These are phyloP conservation scores for Hedychridium roseum DNA, from an alignment of 2,888 invertebrate genomes.

Conservation along the genomic window DNA sequence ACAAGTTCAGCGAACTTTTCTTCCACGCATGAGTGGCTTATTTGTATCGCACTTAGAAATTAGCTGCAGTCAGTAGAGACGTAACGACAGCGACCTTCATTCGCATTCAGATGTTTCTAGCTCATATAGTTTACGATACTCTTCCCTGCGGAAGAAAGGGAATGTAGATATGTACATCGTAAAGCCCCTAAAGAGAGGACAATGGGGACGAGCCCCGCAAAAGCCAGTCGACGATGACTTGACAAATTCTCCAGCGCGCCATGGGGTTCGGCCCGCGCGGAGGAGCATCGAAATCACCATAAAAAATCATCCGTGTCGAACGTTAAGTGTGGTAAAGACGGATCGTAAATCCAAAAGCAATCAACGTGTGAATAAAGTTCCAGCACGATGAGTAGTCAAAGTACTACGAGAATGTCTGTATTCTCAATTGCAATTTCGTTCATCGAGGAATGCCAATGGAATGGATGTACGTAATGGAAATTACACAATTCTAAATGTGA, in stretches of 20 bases:
- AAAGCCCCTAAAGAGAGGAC: slow-evolving; percentile 39
- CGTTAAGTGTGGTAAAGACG: slow-evolving; percentile 15
- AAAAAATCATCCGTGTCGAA: slow-evolving; percentile 41
- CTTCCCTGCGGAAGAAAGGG: slow-evolving; percentile 41
- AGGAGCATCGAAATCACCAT: slow-evolving; percentile 48
- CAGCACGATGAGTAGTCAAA: too few relatives aligned
- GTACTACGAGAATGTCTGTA: too few relatives aligned
- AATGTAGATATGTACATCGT: slow-evolving; percentile 41
- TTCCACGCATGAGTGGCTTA: too few relatives aligned
- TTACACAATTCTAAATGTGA: too few relatives aligned
- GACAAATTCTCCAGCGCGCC: slow-evolving; percentile 43
- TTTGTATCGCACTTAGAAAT: too few relatives aligned
- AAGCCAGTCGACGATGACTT: slow-evolving; percentile 47
- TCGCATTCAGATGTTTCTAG: slow-evolving; percentile 56
- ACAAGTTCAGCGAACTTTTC: too few relatives aligned
- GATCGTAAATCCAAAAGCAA: slow-evolving; percentile 33
- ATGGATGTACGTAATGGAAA: too few relatives aligned
- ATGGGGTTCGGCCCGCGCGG: slow-evolving; percentile 17
- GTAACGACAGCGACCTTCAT: slow-evolving; percentile 23
- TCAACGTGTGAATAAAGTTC: slow-evolving; percentile 24
- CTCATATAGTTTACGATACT: slow-evolving; percentile 59
- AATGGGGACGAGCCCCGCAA: slow-evolving; percentile 38
- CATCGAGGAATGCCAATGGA: too few relatives aligned
- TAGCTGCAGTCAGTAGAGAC: not conserved
- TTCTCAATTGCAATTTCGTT: too few relatives aligned